These are phyloP conservation scores for Polypedilum pembai DNA, from an alignment of 1,140 invertebrate species.

Conservation along the genomic window DNA sequence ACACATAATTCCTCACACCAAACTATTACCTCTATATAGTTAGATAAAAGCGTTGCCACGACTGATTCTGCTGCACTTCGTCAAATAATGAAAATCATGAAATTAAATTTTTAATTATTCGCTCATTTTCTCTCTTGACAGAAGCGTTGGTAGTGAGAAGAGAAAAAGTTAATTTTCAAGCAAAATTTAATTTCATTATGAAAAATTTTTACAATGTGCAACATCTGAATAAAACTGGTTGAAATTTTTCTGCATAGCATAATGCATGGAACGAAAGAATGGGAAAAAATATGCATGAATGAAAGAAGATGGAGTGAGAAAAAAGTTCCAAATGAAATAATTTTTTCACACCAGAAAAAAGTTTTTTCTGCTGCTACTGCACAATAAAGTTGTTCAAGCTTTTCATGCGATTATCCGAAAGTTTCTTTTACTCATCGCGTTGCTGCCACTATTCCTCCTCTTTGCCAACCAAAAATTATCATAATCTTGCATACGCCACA, in stretches of 20 bases:
- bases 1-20: too few species aligned
- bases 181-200: conserved; percentile 16
- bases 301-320: background rate
- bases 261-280: background rate
- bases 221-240: background rate
- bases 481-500: background rate
- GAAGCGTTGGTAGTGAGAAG: background rate
- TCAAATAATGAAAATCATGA: too few species aligned
- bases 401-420: background rate
- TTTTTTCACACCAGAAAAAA: conserved; percentile 2
- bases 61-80: too few species aligned
- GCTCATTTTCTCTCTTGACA: too few species aligned
- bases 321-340: conserved; percentile 7
- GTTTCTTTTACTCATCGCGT: too few species aligned
- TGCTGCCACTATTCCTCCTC: too few species aligned
- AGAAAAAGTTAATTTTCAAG: conserved; percentile 11
- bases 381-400: background rate
- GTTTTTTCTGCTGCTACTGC: background rate
- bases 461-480: background rate
- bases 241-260: background rate
- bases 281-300: background rate
- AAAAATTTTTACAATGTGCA: conserved; percentile 5
- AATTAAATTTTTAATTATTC: too few species aligned
- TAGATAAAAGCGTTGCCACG: too few species aligned
- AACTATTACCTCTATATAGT: too few species aligned